Base-by-base conservation (phyloP, 2,797 vertebrate species). In the Lagorchestes hirsutus region DNA sequence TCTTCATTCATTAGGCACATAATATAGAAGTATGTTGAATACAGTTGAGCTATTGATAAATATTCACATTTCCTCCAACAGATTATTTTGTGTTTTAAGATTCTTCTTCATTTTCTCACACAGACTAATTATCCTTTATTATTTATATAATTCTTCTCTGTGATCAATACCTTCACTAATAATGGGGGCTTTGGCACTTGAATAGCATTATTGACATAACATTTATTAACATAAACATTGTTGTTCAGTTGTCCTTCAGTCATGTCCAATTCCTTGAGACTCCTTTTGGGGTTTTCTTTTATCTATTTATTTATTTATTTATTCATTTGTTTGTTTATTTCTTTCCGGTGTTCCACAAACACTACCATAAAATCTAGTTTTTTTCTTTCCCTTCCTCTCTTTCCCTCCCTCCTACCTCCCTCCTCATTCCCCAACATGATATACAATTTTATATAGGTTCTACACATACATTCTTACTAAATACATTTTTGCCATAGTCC, bases 131-230 rank as follows among this genome's bases (percentile, higher is more conserved):
- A 87, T 31, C 28, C 5, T 87, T 95, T 57, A 94, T 95, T 96
- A 97, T 82, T 91, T 56, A 54, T 27, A 2, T 92, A 2, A 13
- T 96, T 97, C 95, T 50, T 93, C 95, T 95, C 55, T 92, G 0
- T 2, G 95, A 59, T 95, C 94, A 96, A 34, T 27, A 1, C 92
- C 92, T 95, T 90, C 31, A 95, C 24, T 1, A 92, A 91, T 92
- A 97, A 96, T 95, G 28, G 29, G 94, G 31, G 96, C 87, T 91
- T 93, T 97, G 91, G 96, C 87, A 5, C 0, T 95, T 56, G 34
- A 94, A 6, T 91, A 67, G 12, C 94, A 62, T 91, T 52, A 5
- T 93, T 1, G 12, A 31, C 31, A 54, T 29, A 93, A 93, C 5
- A 6, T 27, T 57, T 40, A 93, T 58, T 29, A 58, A 58, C 27